phyloP scores from a whole-genome alignment of 2,797 vertebrate species.

The Toxotes lorentzi region DNA sequence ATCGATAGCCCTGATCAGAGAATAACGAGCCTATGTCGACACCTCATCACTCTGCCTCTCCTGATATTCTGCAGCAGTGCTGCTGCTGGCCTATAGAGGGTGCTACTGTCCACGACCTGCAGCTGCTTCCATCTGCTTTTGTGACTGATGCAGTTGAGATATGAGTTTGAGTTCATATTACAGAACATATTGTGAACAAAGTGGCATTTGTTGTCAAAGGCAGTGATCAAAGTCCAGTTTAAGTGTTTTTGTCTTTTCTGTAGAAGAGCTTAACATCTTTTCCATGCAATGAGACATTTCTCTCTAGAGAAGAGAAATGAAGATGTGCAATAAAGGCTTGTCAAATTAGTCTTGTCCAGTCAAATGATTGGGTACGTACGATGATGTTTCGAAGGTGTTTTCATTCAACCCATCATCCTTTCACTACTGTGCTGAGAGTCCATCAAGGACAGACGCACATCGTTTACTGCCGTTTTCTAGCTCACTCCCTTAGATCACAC shows the following conservation, averaged over 20 bases:
- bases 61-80: constrained; percentile 9
- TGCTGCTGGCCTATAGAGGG: constrained; percentile 38
- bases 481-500: constrained; percentile 9
- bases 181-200: background rate
- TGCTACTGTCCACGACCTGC: constrained; percentile 40
- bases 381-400: background rate
- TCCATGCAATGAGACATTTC: background rate
- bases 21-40: constrained; percentile 34
- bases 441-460: background rate
- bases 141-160: background rate
- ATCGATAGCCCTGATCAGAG: constrained; percentile 68
- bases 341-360: background rate
- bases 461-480: background rate
- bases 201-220: background rate
- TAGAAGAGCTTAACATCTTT: background rate
- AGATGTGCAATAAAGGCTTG: background rate
- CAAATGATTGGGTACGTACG: background rate
- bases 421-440: background rate
- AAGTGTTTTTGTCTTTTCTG: background rate
- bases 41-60: constrained; percentile 30
- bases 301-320: background rate
- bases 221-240: background rate
- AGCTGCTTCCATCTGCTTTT: background rate
- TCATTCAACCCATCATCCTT: background rate
- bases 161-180: background rate